Conservation (phyloP, 2,797 vertebrate genomes). For the Cephalopachus bancanus region DNA sequence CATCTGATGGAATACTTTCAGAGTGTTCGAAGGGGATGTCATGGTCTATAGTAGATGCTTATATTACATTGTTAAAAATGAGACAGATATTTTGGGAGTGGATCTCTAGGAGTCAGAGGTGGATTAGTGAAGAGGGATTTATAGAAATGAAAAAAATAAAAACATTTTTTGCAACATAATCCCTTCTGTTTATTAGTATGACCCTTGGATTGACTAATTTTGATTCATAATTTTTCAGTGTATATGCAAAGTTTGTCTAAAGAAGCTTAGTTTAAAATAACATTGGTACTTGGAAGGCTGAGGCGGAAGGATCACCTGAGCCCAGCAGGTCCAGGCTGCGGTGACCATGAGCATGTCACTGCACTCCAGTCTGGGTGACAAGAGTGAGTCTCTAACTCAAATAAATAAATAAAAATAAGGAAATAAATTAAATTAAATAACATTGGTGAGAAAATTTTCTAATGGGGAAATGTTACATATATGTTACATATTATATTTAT, state of each 20-base stretch:
- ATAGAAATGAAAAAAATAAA: slow-evolving; percentile 29
- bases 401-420: too few species aligned
- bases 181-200: neutral
- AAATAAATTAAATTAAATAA: neutral
- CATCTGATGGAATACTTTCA: neutral
- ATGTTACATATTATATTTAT: neutral
- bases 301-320: too few species aligned
- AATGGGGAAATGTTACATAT: neutral
- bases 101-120: neutral
- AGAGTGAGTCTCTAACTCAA: too few species aligned
- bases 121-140: neutral
- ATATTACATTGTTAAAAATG: neutral
- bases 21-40: neutral
- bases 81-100: neutral
- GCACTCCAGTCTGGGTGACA: too few species aligned
- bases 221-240: neutral
- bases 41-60: neutral
- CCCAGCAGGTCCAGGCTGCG: too few species aligned
- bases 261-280: neutral
- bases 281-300: neutral
- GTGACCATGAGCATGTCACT: too few species aligned
- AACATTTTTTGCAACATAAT: neutral
- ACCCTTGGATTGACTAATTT: neutral
- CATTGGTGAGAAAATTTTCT: neutral
- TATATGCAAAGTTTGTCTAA: neutral